phyloP scores from a whole-genome alignment of 2,797 vertebrate genomes.

The Hypotaenidia okinawae region DNA sequence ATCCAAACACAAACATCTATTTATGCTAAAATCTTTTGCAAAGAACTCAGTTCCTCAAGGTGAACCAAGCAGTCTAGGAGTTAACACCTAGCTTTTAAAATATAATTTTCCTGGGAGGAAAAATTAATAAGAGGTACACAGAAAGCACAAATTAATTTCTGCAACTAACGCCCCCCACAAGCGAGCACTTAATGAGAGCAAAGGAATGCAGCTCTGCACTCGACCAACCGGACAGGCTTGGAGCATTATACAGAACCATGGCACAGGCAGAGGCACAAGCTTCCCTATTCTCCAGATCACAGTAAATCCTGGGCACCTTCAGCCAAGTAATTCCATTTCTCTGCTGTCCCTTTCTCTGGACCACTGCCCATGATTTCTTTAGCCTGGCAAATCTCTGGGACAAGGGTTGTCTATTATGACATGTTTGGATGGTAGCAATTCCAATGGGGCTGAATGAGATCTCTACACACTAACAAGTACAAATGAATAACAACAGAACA shows the following conservation, averaged over 20 bases:
- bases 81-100: background rate
- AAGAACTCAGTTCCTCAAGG: background rate
- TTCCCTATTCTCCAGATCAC: background rate
- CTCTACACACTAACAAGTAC: slow-evolving; percentile 25
- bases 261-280: background rate
- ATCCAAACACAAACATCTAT: background rate
- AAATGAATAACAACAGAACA: slow-evolving; percentile 49
- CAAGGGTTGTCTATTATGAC: slow-evolving; percentile 14
- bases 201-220: background rate
- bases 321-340: slow-evolving; percentile 36
- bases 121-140: background rate
- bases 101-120: background rate
- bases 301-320: background rate
- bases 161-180: background rate
- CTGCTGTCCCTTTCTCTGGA: slow-evolving; percentile 22
- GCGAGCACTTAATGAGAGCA: background rate
- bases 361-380: slow-evolving; percentile 40
- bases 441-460: slow-evolving; percentile 8
- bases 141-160: background rate
- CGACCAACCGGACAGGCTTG: background rate
- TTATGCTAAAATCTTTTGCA: background rate
- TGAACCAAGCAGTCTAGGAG: background rate
- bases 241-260: background rate
- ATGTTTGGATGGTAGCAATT: background rate
- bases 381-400: slow-evolving; percentile 19